Evolutionary conservation across 2,797 vertebrate genomes (phyloP).

Genomic region (Poeciliopsis infans): DNA sequence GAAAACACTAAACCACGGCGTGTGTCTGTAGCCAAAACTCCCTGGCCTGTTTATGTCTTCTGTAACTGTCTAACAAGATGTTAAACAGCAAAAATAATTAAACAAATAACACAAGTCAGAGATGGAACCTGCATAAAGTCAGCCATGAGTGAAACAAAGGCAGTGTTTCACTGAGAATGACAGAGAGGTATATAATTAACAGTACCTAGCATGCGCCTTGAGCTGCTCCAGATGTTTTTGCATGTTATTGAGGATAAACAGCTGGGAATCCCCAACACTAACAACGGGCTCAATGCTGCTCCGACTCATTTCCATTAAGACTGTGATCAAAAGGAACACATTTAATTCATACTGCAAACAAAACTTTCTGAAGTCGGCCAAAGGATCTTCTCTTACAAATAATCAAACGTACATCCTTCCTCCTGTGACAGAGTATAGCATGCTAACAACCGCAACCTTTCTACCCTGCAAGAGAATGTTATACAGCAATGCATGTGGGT

Average conservation of each 20-base stretch:
- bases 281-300: slow-evolving; percentile 19
- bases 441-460: neutral
- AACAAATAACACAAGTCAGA: slow-evolving; percentile 11
- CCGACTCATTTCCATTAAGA: slow-evolving; percentile 38
- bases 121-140: neutral
- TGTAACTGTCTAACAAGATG: slow-evolving; percentile 30
- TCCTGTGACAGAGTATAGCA: neutral
- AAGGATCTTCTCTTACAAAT: neutral
- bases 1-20: neutral
- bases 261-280: slow-evolving; percentile 28
- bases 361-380: neutral
- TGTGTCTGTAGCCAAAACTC: slow-evolving; percentile 3
- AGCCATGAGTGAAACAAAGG: slow-evolving; percentile 5
- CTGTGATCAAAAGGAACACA: slow-evolving; percentile 9
- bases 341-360: slow-evolving; percentile 1
- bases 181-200: slow-evolving; percentile 27
- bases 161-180: slow-evolving; percentile 36
- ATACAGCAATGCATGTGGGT: neutral
- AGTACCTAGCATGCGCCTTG: slow-evolving; percentile 19
- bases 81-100: slow-evolving; percentile 32
- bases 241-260: slow-evolving; percentile 46
- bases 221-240: slow-evolving; percentile 57
- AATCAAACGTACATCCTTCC: neutral
- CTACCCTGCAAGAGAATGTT: neutral
- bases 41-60: slow-evolving; percentile 16